Base-by-base conservation (phyloP, 2,888 invertebrate genomes). In the Aphodius granarius region DNA sequence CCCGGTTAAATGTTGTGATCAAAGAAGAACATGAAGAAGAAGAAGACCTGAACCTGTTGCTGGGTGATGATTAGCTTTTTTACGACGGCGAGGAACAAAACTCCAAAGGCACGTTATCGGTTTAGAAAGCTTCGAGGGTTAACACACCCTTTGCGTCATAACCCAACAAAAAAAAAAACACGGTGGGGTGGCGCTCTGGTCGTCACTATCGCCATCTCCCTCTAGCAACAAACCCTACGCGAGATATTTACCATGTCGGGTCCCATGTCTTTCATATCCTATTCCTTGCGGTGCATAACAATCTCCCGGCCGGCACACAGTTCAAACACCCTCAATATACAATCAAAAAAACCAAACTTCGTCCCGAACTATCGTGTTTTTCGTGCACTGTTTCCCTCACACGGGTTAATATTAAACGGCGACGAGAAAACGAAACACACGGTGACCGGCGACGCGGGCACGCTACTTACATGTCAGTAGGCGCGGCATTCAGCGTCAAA, bases 191-290 rank as follows among this genome's bases (percentile, higher is more conserved):
- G 68, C 68, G 66, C 20, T 19, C 66, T 20, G 17, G 20, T 19
- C 66, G 66, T 2, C n/a, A 68, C 18, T 21, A 6, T n/a, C 20
- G 5, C 66, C 17, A 17, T 21, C 66, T 17, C 3, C 13, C 43
- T 43, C 43, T 43, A 17, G 4, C 65, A 5, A 18, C 3, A 65
- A 65, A 19, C 15, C 66, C 13, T 65, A n/a, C n/a, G 18, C 13
- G 43, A 16, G 76, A 73, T 76, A 84, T 81, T 91, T 89, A 94
- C 93, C 93, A 94, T 93, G 89, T 93, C 93, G 89, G 93, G 93
- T 90, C 93, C 93, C 92, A 93, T 92, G 89, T 92, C 92, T 91
- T 91, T 92, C 92, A 93, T 93, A 90, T 92, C 92, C 85, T 93
- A 90, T 92, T 92, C 85, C 83, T 76, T 71, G 81, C 88, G 91